Base-by-base conservation (phyloP, 1,140 invertebrate species). In the Venustaconcha ellipsiformis region DNA sequence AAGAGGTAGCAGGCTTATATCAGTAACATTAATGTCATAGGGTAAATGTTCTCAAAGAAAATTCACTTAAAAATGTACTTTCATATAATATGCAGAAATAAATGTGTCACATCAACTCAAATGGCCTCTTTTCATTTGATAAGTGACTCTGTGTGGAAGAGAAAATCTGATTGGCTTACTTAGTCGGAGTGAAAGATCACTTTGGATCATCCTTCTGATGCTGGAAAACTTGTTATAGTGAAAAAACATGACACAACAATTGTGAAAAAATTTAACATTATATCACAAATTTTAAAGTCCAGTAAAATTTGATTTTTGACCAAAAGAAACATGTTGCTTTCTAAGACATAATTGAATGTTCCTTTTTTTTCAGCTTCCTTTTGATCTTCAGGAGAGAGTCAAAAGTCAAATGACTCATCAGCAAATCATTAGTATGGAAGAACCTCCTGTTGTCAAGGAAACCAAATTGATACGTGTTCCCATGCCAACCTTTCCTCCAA, bases 301-400 rank as follows among this genome's bases (percentile, higher is more conserved):
- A 1, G 18, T 37, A 59, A 55, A 58, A 14, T 70, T 55, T 14
- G 60, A 57, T 26, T 26, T 30, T 26, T 14, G 13, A 17, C 15
- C 23, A 59, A 59, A 17, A 30, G 18, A 14, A 14, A 59, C 26
- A 69, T 26, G 14, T 64, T 57, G 30, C 30, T 59, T 55, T 57
- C 26, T 58, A 4, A 37, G 37, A 37, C 1, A 37, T 37, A 37
- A 37, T 8, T 37, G 37, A 1, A 37, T 37, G 37, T 66, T 64
- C 70, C n/a, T n/a, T 76, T 59, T 83, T 86, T 91, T 92, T 57
- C 88, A 98, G 96, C 92, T 99, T 85, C 96, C 96, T 65, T 91
- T 93, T 57, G 96, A 97, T 85, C 93, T 97, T 63, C 96, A 98
- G 91, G 93, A 95, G 37, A 94, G 97, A 91, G 95, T 97, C 2